Base-by-base conservation (phyloP, 2,113 vertebrate genomes). In the Calyptomena viridis region DNA sequence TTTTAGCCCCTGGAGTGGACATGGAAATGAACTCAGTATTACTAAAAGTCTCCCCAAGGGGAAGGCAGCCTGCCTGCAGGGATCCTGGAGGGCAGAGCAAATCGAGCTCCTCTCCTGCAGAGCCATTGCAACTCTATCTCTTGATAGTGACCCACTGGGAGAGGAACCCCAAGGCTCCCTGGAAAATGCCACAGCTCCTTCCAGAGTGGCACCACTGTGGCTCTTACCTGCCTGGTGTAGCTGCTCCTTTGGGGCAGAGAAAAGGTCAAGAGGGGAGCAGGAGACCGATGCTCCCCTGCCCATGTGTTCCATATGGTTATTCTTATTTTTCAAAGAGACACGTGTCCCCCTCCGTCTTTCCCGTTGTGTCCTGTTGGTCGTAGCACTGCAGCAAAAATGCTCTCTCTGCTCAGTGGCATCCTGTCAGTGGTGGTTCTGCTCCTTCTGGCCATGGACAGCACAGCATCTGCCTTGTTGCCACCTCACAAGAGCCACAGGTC, bases 11-110 rank as follows among this genome's bases (percentile, higher is more conserved):
- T 73, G 50, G 94, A 93, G 91, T 0, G 87, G 97, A 84, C 88
- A 35, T 92, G 87, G 89, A 90, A 95, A 44, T 35, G 85, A 96
- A 97, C 97, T 98, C 97, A 97, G 97, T 97, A 91, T 98, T 98
- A 95, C 46, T 87, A 63, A 80, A 89, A 88, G 87, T 89, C 90
- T 97, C 90, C 59, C 93, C 73, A 40, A 55, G 78, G 91, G 93
- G 84, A 87, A 84, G 86, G 66, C 88, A 75, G 68, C 77, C 87
- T 92, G 91, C 91, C 86, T 87, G 84, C 75, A 69, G 90, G 90
- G 83, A 91, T 95, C 72, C 89, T 66, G 81, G 66, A 52, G 73
- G 46, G 87, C 93, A 91, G 93, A 84, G 49, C 33, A 79, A 55
- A 40, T 7, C 14, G 16, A 81, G 86, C 74, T 87, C 95, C 92